Conservation (phyloP, 2,888 invertebrate genomes). For the Phyllotreta cruciferae region DNA sequence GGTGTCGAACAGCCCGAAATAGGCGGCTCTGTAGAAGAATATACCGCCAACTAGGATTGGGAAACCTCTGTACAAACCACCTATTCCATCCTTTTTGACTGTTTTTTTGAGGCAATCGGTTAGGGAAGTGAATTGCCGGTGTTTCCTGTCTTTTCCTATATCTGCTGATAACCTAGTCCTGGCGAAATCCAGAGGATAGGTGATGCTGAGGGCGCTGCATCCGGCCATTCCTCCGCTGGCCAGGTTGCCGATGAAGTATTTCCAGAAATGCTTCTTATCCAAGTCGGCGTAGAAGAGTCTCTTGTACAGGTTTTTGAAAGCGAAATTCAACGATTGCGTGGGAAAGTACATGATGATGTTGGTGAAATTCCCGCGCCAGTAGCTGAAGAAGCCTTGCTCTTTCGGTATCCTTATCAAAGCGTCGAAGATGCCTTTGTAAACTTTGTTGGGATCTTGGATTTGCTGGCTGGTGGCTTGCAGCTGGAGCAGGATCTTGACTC, state of each 20-base stretch:
- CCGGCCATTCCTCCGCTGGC: conserved; percentile 80
- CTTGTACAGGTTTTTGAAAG: conserved; percentile 81
- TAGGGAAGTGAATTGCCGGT: conserved; percentile 66
- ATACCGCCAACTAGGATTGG: conserved; percentile 71
- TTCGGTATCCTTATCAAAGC: conserved; percentile 71
- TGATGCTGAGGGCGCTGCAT: conserved; percentile 76
- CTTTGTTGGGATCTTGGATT: conserved; percentile 63
- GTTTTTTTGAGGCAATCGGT: conserved; percentile 67
- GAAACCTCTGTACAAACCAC: conserved; percentile 71
- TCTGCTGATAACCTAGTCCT: conserved; percentile 65
- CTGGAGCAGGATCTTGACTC: conserved; percentile 72
- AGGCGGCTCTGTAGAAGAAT: conserved; percentile 70
- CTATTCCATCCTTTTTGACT: conserved; percentile 65
- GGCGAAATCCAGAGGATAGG: conserved; percentile 79
- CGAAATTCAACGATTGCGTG: conserved; percentile 78
- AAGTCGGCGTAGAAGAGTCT: conserved; percentile 72
- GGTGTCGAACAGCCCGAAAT: conserved; percentile 70
- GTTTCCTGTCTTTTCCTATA: conserved; percentile 42
- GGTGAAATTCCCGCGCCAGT: conserved; percentile 80
- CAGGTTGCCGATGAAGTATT: conserved; percentile 74
- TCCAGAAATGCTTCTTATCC: conserved; percentile 76
- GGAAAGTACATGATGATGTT: conserved; percentile 81
- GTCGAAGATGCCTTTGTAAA: conserved; percentile 72
- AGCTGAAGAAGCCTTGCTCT: conserved; percentile 73
- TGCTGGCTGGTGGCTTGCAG: conserved; percentile 70